Evolutionary conservation across 2,113 vertebrate species (phyloP).

Genomic region (Alectura lathami): DNA sequence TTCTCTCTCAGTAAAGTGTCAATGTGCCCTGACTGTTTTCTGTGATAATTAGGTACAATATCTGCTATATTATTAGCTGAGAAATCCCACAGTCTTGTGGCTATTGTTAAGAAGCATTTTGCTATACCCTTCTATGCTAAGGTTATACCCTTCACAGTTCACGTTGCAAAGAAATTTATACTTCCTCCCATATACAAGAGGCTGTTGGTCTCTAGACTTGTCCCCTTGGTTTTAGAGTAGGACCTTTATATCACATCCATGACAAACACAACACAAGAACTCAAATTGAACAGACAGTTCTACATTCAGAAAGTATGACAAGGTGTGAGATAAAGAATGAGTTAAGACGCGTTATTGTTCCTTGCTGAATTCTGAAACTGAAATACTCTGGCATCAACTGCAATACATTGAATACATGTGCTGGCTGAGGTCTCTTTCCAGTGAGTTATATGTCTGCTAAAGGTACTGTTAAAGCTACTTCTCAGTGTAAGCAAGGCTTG

Average conservation of each 20-base stretch:
- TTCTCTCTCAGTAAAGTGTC: background rate
- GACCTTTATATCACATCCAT: background rate
- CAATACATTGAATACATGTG: background rate
- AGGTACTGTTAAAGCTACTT: background rate
- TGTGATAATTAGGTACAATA: background rate
- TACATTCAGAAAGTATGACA: background rate
- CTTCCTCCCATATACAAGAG: background rate
- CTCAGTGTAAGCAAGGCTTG: background rate
- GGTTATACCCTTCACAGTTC: background rate
- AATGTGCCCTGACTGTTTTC: background rate
- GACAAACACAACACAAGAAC: background rate
- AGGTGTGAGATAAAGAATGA: background rate
- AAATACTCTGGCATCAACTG: background rate
- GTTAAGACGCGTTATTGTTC: background rate
- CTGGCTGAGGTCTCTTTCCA: background rate
- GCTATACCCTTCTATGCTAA: background rate
- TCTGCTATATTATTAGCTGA: background rate
- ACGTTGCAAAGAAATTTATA: background rate
- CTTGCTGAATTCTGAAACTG: background rate
- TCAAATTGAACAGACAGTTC: background rate
- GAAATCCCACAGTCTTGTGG: background rate
- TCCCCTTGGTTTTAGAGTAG: background rate
- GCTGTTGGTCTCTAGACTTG: background rate
- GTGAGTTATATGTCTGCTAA: background rate
- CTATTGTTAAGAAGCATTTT: background rate